phyloP scores from a whole-genome alignment of 2,888 invertebrate genomes.

The Ptilodon capucinus region DNA sequence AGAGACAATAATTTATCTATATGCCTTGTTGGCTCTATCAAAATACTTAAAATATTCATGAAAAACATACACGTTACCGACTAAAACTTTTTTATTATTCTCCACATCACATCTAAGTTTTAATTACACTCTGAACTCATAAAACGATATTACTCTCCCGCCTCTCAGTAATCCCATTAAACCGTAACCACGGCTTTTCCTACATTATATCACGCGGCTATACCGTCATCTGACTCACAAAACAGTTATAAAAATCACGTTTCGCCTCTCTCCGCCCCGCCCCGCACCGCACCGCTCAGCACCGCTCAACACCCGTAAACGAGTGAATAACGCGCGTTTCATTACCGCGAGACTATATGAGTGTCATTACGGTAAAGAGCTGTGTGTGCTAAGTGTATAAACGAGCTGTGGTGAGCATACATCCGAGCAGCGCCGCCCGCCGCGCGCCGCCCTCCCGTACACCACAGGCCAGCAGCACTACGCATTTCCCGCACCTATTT shows the following conservation, averaged over 20 bases:
- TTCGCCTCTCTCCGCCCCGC: background rate
- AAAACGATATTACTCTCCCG: background rate
- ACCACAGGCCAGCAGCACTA: no score
- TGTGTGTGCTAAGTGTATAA: constrained; percentile 17
- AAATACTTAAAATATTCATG: no score
- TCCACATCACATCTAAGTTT: background rate
- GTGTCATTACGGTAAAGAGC: background rate
- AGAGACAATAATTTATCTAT: no score
- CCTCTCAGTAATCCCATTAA: background rate
- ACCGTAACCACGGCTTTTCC: background rate
- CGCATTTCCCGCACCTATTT: no score
- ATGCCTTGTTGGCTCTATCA: no score
- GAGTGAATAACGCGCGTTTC: background rate
- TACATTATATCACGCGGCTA: background rate
- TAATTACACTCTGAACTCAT: background rate
- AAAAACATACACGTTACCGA: no score
- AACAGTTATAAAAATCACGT: constrained; percentile 1
- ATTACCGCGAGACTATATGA: background rate
- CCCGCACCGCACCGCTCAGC: background rate
- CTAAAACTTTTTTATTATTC: no score
- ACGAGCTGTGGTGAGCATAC: constrained; percentile 9
- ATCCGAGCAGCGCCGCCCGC: background rate
- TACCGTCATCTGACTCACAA: background rate
- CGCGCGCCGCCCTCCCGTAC: background rate
- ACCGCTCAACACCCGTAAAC: background rate